Evolutionary conservation across 2,113 vertebrate species (phyloP), one percentile per base, ranked within the genome.

Genomic region (Puma concolor): DNA sequence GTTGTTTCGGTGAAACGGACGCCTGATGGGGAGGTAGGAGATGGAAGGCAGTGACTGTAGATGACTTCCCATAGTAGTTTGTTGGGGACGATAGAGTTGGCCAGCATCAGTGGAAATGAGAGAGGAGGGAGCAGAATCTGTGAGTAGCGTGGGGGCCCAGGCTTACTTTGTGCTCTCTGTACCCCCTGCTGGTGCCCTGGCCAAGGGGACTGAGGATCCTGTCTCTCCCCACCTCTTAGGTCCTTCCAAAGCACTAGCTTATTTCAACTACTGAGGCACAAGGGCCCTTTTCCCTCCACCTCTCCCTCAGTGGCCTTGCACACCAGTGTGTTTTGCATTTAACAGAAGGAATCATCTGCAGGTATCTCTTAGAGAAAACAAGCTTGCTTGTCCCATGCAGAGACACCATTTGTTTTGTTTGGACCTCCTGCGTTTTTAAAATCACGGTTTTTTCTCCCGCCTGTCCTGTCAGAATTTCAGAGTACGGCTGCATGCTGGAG

Each of bases 401-500:
- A 48, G 52, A 74, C 44, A 44, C 14, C 8, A 4, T 38, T 31
- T 48, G 38, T 64, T 85, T 92, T 36, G 7, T 80, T 77, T 77
- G 41, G 48, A 36, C 54, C 29, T 31, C 31, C 10, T 74, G 31
- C 8, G 2, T 79, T 81, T 74, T 27, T 27, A 41, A 85, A 48
- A 67, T 66, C 38, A 23, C 1, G 0, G 0, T 6, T 69, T 0
- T 88, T 54, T 95, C 52, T 69, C 7, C 9, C 0, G 5, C 14
- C 7, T 16, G 36, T 98, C 96, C 96, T 98, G 52, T 95, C 98
- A 99, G 99, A 98, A 99, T 99, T 97, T 99, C 99, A 0, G 99
- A 99, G 98, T 99, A 99, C 13, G 99, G 99, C 98, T 99, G 99
- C 98, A 99, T 99, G 99, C 98, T 99, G 97, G 99, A 99, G 99